These are phyloP conservation scores for Drosophila tani DNA, from an alignment of 1,140 invertebrate species.

Conservation along the genomic window DNA sequence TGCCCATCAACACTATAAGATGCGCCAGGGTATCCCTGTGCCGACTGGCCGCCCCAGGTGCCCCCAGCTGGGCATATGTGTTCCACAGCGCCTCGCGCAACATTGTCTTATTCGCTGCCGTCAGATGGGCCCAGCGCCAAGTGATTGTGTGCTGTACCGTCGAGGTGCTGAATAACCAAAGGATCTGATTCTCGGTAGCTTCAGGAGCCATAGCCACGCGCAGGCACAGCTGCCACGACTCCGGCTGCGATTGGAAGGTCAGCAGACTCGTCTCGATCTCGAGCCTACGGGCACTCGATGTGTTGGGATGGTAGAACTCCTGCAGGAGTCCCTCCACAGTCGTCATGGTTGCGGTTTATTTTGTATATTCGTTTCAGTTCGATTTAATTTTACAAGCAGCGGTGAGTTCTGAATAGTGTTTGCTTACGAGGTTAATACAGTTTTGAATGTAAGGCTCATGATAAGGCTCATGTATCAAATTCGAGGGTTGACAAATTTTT, in stretches of 20 bases:
- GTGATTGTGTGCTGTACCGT: conserved; percentile 95
- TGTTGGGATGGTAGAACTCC: conserved; percentile 93
- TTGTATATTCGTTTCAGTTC: no score
- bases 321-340: conserved; percentile 92
- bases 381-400: no score
- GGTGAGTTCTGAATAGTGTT: no score
- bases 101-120: conserved; percentile 89
- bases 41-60: conserved; percentile 22
- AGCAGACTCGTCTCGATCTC: conserved; percentile 93
- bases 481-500: no score
- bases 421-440: no score
- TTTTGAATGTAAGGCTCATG: no score
- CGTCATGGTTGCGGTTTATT: conserved; percentile 64
- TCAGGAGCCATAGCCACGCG: conserved; percentile 86
- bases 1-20: no score
- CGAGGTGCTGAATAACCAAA: conserved; percentile 95
- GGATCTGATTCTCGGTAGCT: conserved; percentile 92
- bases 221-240: no score
- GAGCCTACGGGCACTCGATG: conserved; percentile 93
- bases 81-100: conserved; percentile 90
- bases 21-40: no score
- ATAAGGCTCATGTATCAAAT: no score
- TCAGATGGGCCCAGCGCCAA: conserved; percentile 91
- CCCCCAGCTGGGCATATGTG: conserved; percentile 66
- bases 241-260: conserved; percentile 91